Conservation (phyloP, 2,888 invertebrate species). For the Lepidochrysops patricia region DNA sequence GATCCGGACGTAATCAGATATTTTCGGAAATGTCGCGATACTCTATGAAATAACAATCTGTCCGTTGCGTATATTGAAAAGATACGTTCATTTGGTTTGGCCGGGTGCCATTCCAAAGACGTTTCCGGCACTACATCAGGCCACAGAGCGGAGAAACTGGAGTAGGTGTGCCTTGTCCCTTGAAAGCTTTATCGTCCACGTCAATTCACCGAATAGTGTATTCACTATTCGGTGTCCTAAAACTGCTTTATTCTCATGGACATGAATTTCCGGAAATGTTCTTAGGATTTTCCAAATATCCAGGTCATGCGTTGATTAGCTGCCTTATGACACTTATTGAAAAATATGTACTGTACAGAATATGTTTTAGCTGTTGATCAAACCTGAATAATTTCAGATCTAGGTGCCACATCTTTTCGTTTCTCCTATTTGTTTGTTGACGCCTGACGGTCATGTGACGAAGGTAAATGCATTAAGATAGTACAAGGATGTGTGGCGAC, state of each 20-base stretch:
- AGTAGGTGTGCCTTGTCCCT: background rate
- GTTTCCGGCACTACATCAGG: conserved; percentile 42
- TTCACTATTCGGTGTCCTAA: background rate
- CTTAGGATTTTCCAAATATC: background rate
- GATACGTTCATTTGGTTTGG: conserved; percentile 52
- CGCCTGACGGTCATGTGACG: conserved; percentile 30
- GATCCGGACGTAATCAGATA: conserved; percentile 22
- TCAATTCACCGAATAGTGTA: background rate
- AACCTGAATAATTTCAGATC: background rate
- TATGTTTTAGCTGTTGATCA: background rate
- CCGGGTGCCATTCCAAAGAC: conserved; percentile 54
- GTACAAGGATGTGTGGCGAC: conserved; percentile 20
- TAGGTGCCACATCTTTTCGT: background rate
- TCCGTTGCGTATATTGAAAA: conserved; percentile 35
- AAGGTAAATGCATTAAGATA: conserved; percentile 52
- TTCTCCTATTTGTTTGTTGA: background rate
- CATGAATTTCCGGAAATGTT: background rate
- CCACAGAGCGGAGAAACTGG: background rate
- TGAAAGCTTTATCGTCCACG: background rate
- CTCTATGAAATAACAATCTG: conserved; percentile 3
- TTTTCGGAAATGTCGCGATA: conserved; percentile 18
- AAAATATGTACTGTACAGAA: too few species aligned
- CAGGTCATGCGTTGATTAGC: background rate
- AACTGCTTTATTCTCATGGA: background rate
- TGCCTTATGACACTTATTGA: too few species aligned